Percentiles rank a stretch among this genome's conserved stretches.
phyloP scores from a whole-genome alignment of 2,113 vertebrate species.

The Mesembrinibis cayennensis region DNA sequence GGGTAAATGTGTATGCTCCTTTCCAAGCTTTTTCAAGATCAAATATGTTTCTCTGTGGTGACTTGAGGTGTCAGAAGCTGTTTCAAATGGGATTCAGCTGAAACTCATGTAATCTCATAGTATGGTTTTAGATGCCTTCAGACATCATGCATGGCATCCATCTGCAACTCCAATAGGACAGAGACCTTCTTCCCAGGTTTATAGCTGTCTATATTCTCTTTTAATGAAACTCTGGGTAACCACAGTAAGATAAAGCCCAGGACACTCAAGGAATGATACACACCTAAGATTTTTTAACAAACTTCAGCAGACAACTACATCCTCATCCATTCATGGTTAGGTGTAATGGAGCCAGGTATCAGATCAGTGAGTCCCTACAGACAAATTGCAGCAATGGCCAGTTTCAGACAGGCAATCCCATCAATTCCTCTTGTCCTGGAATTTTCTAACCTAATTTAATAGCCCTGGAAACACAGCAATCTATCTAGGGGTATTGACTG shows the following conservation, averaged over 20 bases:
- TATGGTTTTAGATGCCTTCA: not conserved
- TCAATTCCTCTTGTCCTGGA: conserved; percentile 27
- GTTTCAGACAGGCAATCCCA: not conserved
- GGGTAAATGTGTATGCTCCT: not conserved
- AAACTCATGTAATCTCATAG: not conserved
- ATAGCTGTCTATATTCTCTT: not conserved
- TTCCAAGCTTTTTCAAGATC: not conserved
- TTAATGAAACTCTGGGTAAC: not conserved
- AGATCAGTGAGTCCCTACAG: not conserved
- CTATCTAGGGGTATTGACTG: conserved; percentile 58
- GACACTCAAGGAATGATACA: not conserved
- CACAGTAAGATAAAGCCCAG: not conserved
- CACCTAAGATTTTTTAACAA: not conserved
- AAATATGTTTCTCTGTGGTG: not conserved
- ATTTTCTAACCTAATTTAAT: conserved; percentile 64
- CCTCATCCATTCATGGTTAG: not conserved
- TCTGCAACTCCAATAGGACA: not conserved
- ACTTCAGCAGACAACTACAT: not conserved
- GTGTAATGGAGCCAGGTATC: not conserved
- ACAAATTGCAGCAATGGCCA: not conserved
- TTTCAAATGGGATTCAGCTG: not conserved
- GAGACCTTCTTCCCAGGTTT: not conserved
- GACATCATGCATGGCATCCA: not conserved
- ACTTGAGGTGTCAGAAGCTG: not conserved
- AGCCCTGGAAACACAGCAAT: conserved; percentile 38